Base-by-base conservation (phyloP, 2,797 vertebrate species). In the Triplophysa bombifrons region DNA sequence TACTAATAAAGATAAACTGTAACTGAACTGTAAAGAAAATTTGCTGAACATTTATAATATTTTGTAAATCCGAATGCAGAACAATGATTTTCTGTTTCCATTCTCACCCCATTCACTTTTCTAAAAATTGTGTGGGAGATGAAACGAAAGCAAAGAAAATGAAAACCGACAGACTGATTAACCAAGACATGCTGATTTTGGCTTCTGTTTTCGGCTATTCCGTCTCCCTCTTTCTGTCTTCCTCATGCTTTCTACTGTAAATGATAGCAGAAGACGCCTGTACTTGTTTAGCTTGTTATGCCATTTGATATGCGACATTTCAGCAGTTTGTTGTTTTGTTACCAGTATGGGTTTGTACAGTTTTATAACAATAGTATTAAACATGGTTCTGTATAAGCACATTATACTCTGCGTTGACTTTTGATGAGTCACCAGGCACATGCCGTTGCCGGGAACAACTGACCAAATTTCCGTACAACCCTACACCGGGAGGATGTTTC, bases 151-250 rank as follows among this genome's bases (percentile, higher is more conserved):
- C 61, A 58, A 56, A 56, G 60, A 65, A 66, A 71, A 79, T 53
- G 60, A 66, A 55, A 44, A 53, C 69, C 66, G 25, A 56, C 64
- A 41, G 34, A 55, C 63, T 53, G 46, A 53, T 20, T 67, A 70
- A 69, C 72, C 50, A 38, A 50, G 66, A 61, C 30, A 66, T 80
- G 83, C 82, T 85, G 22, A 25, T 80, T 83, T 83, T 76, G 82
- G 84, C 80, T 85, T 73, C 17, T 76, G 64, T 87, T 89, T 82
- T 74, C 77, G 81, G 80, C 81, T 81, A 56, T 13, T 78, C 60
- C 50, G 16, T 83, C 85, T 82, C 86, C 46, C 48, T 50, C 74
- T 27, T 67, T 48, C 27, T 77, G 17, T 53, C 20, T 41, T 41
- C 10, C 2, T 41, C 41, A 14, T 12, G 10, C 55, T 58, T 22